phyloP scores from a whole-genome alignment of 2,888 invertebrate genomes.

The Therioaphis trifolii region DNA sequence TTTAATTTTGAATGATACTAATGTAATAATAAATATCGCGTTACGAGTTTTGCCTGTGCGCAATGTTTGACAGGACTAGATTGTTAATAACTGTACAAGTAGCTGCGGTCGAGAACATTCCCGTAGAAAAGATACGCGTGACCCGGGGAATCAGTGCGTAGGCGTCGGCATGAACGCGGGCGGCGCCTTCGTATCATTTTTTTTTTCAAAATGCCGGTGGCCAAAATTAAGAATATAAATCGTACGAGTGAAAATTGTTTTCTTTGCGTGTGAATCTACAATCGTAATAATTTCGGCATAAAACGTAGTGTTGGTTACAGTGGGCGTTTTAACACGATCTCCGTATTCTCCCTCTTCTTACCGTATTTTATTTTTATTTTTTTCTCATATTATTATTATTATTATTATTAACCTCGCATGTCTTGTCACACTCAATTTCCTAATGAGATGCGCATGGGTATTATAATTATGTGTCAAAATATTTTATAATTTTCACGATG shows the following conservation, averaged over 20 bases:
- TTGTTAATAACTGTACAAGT: slow-evolving; percentile 50
- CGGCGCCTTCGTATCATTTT: slow-evolving; percentile 36
- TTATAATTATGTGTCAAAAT: slow-evolving; percentile 21
- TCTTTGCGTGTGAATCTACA: slow-evolving; percentile 44
- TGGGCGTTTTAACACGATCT: slow-evolving; percentile 47
- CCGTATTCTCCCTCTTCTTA: background rate
- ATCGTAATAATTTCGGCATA: slow-evolving; percentile 26
- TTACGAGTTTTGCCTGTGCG: background rate
- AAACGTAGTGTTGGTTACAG: slow-evolving; percentile 7
- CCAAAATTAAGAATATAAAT: slow-evolving; percentile 38
- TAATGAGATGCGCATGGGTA: slow-evolving; percentile 19
- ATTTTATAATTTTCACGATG: slow-evolving; percentile 8
- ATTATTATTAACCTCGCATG: slow-evolving; percentile 5
- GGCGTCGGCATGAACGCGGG: slow-evolving; percentile 36
- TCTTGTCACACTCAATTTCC: background rate
- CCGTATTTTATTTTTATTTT: background rate
- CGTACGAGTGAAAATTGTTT: slow-evolving; percentile 26
- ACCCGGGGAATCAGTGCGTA: background rate
- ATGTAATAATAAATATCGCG: slow-evolving; percentile 46
- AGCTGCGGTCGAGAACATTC: slow-evolving; percentile 32
- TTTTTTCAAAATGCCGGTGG: slow-evolving; percentile 27
- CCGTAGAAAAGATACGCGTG: background rate
- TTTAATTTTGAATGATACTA: slow-evolving; percentile 28
- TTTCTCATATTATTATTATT: slow-evolving; percentile 3
- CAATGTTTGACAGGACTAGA: slow-evolving; percentile 47